phyloP scores from a whole-genome alignment of 2,888 invertebrate species.

The Isotomurus palustris region DNA sequence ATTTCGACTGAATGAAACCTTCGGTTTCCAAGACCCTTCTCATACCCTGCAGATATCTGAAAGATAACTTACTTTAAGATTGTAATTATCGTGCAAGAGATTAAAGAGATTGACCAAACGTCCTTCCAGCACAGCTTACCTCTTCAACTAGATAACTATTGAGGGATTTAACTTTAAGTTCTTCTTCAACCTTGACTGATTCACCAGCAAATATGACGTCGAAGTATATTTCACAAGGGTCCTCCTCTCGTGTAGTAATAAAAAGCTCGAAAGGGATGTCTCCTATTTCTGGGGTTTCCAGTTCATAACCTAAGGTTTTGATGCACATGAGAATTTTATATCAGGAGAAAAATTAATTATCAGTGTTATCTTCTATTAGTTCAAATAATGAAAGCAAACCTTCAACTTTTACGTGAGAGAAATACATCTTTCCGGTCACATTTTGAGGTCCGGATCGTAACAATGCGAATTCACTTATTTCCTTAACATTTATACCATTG shows the following conservation, averaged over 20 bases:
- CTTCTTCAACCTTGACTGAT: conserved; percentile 17
- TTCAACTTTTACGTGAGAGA: conserved; percentile 12
- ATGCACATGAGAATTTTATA: too few species aligned
- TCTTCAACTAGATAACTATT: neutral
- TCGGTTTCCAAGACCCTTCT: too few species aligned
- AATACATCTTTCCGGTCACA: conserved; percentile 25
- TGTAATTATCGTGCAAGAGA: too few species aligned
- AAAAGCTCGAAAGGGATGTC: conserved; percentile 1
- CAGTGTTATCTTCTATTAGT: neutral
- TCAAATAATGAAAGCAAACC: conserved; percentile 12
- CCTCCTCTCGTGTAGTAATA: too few species aligned
- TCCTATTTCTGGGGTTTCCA: neutral
- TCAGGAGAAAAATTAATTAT: neutral
- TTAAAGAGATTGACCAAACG: too few species aligned
- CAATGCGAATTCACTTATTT: conserved; percentile 25
- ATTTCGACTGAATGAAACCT: too few species aligned
- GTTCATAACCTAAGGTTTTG: neutral
- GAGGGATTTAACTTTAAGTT: too few species aligned
- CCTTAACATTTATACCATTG: conserved; percentile 23
- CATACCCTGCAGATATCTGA: too few species aligned
- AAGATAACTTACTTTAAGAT: too few species aligned
- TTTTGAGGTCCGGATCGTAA: conserved; percentile 34
- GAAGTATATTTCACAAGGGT: too few species aligned
- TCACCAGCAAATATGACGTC: too few species aligned
- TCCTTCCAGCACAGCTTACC: too few species aligned